phyloP scores from a whole-genome alignment of 2,797 vertebrate genomes.

The Sebastes glaucus region DNA sequence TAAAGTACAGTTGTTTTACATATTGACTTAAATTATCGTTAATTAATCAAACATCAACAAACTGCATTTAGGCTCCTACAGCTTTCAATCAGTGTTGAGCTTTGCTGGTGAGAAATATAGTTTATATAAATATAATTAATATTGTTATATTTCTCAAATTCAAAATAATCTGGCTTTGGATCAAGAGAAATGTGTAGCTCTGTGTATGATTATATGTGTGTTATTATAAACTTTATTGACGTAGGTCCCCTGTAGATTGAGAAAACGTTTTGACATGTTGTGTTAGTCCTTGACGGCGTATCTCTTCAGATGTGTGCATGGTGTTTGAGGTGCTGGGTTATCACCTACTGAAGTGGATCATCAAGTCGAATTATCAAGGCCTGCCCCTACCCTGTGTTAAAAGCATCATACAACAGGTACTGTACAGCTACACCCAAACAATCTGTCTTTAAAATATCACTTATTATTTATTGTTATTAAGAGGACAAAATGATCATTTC shows the following conservation, averaged over 20 bases:
- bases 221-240: background rate
- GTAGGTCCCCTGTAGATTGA: background rate
- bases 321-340: slow-evolving; percentile 98
- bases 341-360: slow-evolving; percentile 98
- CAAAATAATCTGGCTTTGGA: background rate
- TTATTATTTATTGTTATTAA: background rate
- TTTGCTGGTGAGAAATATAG: too few species aligned
- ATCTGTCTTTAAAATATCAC: background rate
- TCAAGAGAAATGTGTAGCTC: background rate
- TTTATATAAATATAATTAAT: too few species aligned
- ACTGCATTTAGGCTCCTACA: too few species aligned
- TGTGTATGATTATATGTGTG: background rate
- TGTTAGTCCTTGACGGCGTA: slow-evolving; percentile 79
- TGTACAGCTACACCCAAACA: background rate
- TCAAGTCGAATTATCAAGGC: slow-evolving; percentile 98
- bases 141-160: too few species aligned
- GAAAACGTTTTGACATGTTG: background rate
- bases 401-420: slow-evolving; percentile 94
- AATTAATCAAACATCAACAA: too few species aligned
- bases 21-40: too few species aligned
- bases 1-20: too few species aligned
- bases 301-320: slow-evolving; percentile 93
- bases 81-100: too few species aligned
- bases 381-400: slow-evolving; percentile 93
- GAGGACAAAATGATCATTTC: background rate